phyloP scores from a whole-genome alignment of 2,113 vertebrate species.

The Sturnira hondurensis region DNA sequence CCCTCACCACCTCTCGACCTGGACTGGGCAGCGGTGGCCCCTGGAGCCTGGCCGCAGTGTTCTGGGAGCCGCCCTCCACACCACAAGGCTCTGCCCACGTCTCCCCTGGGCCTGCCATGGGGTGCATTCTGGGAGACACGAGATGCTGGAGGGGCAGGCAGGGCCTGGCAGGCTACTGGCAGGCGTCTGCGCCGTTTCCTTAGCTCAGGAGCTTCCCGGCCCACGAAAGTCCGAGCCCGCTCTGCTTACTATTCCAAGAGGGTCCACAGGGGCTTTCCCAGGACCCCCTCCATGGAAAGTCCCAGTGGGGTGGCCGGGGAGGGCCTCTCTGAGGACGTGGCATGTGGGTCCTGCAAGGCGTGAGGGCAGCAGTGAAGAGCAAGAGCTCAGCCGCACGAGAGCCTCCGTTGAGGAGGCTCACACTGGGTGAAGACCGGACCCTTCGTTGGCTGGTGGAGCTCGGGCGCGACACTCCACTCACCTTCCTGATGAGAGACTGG shows the following conservation, averaged over 20 bases:
- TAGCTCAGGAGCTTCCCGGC: background rate
- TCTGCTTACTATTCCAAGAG: background rate
- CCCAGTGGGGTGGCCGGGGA: background rate
- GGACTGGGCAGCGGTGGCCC: background rate
- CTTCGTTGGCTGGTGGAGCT: background rate
- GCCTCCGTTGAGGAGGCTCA: rapidly evolving
- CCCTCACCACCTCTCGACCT: background rate
- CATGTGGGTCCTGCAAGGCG: background rate
- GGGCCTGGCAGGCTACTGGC: background rate
- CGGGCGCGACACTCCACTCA: rapidly evolving
- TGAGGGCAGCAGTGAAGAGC: background rate
- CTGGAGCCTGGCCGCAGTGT: background rate
- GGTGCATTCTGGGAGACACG: background rate
- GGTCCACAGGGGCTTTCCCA: background rate
- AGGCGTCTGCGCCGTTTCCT: background rate
- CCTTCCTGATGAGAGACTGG: too few relatives aligned
- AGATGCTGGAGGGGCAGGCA: background rate
- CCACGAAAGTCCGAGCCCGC: background rate
- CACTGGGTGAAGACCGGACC: rapidly evolving
- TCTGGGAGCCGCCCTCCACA: background rate
- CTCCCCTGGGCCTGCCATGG: background rate
- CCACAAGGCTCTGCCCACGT: background rate
- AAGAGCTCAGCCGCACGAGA: background rate
- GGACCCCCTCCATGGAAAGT: background rate
- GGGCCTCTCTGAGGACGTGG: background rate